Evolutionary conservation across 2,888 invertebrate genomes (phyloP), one percentile per base, ranked within the genome.

Genomic region (Parapristionchus giblindavisi): DNA sequence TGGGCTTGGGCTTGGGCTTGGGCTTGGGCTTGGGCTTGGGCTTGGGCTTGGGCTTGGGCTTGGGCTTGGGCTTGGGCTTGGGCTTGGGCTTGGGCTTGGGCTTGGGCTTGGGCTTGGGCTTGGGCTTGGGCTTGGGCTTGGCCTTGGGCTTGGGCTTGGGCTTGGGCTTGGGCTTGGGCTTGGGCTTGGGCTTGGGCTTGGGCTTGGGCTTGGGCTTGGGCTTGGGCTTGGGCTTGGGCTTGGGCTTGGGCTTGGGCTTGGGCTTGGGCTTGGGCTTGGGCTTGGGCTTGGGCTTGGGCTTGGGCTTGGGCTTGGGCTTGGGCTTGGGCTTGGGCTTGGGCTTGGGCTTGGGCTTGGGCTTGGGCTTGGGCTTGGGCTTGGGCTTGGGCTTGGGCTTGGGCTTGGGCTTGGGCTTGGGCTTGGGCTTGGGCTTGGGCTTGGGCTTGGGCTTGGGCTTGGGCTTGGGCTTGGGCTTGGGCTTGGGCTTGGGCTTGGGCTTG

Each of bases 221-320:
- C 70, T 68, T 68, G 52, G 70, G 70, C 70, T 68, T 68, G 6
- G 70, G 70, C 70, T 68, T 68, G 51, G 68, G 68, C 68, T 68
- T 68, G 51, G 68, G 68, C 68, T 68, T 68, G 52, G 70, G 70
- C 70, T 68, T 34, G 38, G 73, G 75, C 75, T 74, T 74, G 72
- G 75, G 70, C 75, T 74, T 71, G 72, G 71, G 32, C 32, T 74
- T 40, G 65, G 75, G 72, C 74, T 75, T 75, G 32, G 75, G 73
- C 75, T 65, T 76, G 76, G 76, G 75, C 76, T 75, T 77, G 78
- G 74, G 77, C 76, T 77, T 75, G 77, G 76, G 75, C 76, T 63
- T 68, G 52, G 70, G 70, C 70, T 63, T 68, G 52, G 70, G 70
- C 70, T 68, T 68, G 52, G 70, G 70, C 70, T 68, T 68, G 52